phyloP scores from a whole-genome alignment of 2,797 vertebrate species.

The Sitta carolinensis region DNA sequence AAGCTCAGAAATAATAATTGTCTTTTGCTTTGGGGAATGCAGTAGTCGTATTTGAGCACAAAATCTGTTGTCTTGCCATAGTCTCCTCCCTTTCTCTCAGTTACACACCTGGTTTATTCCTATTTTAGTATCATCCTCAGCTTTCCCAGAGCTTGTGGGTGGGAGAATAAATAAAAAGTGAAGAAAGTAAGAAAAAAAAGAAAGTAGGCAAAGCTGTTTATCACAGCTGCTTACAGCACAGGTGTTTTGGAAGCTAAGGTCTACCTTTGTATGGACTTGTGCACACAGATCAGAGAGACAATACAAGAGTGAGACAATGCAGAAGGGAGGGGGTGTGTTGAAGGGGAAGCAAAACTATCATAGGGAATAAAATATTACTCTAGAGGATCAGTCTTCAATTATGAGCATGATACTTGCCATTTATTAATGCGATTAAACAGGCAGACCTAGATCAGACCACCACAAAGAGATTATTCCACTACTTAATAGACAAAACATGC shows the following conservation, averaged over 20 bases:
- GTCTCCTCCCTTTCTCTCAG: background rate
- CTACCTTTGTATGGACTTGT: background rate
- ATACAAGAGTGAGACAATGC: background rate
- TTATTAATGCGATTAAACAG: slow-evolving; percentile 47
- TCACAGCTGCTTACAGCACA: background rate
- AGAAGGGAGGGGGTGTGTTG: background rate
- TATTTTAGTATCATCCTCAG: background rate
- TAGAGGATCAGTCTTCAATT: slow-evolving; percentile 29
- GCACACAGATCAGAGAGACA: background rate
- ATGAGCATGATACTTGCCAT: slow-evolving; percentile 18
- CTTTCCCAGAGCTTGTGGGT: background rate
- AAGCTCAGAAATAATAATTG: background rate
- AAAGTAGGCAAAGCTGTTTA: background rate
- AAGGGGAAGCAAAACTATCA: background rate
- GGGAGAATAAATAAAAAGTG: background rate
- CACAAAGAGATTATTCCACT: slow-evolving; percentile 21
- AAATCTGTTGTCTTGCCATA: background rate
- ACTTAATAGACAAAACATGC: slow-evolving; percentile 32
- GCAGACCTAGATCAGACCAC: background rate
- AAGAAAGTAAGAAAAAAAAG: background rate
- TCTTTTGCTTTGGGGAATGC: background rate
- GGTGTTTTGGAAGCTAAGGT: background rate
- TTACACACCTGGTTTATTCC: background rate
- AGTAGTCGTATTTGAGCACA: background rate
- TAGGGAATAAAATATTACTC: slow-evolving; percentile 41